Base-by-base conservation (phyloP, 1,140 invertebrate species). In the Drosophila lowei region DNA sequence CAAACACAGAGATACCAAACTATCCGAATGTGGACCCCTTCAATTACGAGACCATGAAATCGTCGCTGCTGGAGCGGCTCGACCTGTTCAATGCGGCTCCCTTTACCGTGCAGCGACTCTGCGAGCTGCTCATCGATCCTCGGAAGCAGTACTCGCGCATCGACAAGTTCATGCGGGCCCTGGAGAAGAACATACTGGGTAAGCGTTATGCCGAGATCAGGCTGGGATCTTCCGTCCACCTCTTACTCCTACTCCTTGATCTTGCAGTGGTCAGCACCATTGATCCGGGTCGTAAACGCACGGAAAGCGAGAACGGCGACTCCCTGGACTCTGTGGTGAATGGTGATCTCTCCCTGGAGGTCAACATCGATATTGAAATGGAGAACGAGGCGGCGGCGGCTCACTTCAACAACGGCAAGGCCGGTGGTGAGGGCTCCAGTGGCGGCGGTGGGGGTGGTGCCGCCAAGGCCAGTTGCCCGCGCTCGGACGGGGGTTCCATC, bases 71-170 rank as follows among this genome's bases (percentile, higher is more conserved):
- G 23, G 96, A 98, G 80, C 94, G 96, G 28, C 91, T 98, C 0
- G 97, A 98, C 75, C 94, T 94, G 2, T 96, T 96, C 92, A 94
- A 94, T 34, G 97, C 97, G 56, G 97, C 98, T 2, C 98, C 98
- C 0, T 99, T 99, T 85, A 99, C 98, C 9, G 96, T 99, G 53
- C 98, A 99, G 92, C 93, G 98, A 64, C 94, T 99, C 46, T 98
- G 97, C 92, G 98, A 99, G 92, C 92, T 99, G 3, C 92, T 99
- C 0, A 97, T 96, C 2, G 94, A 95, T 66, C 98, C 98, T 5
- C 93, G 95, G n/a, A 97, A 97, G 90, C 97, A 99, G 89, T 99
- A 99, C 91, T 98, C 96, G 83, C 93, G 97, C 62, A 96, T 97
- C 49, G 98, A 99, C 90, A 99, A 99, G 92, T 99, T 97, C 90